Evolutionary conservation across 2,113 vertebrate species (phyloP).

Genomic region (Microcebus murinus): DNA sequence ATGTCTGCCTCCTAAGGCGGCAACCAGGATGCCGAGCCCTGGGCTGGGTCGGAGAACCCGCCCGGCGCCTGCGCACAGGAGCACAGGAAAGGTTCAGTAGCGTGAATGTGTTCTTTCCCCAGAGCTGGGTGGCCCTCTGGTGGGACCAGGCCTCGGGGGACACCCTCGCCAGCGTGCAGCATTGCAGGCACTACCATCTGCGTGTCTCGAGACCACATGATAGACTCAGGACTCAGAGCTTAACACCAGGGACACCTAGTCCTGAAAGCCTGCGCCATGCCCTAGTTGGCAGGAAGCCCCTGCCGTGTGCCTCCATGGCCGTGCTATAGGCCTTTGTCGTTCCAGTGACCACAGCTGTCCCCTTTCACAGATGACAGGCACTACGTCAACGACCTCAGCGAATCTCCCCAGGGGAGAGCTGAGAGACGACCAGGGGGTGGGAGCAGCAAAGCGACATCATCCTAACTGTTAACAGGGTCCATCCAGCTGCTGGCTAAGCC

Average conservation of each 20-base stretch:
- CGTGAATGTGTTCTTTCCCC: accelerated
- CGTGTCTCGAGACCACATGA: accelerated
- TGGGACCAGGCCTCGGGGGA: accelerated
- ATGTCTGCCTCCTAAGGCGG: accelerated
- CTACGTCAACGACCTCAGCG: accelerated
- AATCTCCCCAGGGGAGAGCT: accelerated
- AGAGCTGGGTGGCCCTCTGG: not conserved
- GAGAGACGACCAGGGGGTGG: not conserved
- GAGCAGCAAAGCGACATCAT: not conserved
- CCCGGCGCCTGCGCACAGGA: accelerated
- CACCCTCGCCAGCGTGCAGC: accelerated
- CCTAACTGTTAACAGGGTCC: not conserved
- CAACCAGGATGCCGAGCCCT: not conserved
- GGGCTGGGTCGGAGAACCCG: not conserved
- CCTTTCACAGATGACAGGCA: not conserved
- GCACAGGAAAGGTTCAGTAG: accelerated
- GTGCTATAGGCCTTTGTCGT: not conserved
- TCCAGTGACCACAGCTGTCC: not conserved
- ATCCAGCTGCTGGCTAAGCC: not conserved
- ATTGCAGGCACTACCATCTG: accelerated
- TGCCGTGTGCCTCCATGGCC: not conserved
- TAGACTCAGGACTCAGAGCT: not conserved
- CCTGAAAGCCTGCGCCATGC: not conserved
- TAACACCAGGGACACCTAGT: not conserved
- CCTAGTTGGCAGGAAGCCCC: not conserved